These are phyloP conservation scores for Epirrhoe alternata DNA, from an alignment of 2,888 invertebrate species.

Conservation along the genomic window DNA sequence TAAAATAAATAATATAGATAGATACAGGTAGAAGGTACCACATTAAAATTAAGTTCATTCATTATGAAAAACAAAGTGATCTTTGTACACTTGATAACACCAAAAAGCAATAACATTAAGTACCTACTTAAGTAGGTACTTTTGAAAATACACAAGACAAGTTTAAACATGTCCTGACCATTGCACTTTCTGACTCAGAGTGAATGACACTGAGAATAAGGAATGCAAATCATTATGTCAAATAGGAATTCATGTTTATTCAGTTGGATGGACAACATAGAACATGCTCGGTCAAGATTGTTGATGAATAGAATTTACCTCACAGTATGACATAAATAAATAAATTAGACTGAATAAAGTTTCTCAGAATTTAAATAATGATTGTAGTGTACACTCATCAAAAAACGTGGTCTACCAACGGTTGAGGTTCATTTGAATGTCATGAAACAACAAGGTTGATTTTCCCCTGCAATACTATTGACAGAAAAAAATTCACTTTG, in stretches of 20 bases:
- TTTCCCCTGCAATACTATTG: no score
- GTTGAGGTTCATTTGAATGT: no score
- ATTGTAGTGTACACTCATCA: no score
- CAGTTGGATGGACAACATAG: not conserved
- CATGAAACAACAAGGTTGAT: no score
- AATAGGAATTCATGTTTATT: constrained; percentile 24
- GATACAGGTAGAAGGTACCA: no score
- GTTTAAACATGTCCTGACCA: constrained; percentile 39
- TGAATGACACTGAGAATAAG: constrained; percentile 39
- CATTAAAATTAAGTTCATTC: no score
- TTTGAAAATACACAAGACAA: constrained; percentile 36
- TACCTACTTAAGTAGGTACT: constrained; percentile 8
- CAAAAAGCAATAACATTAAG: constrained; percentile 13
- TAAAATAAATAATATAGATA: not conserved
- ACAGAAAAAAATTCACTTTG: no score
- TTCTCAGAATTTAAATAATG: no score
- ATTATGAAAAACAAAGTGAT: not conserved
- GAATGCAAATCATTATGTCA: constrained; percentile 35
- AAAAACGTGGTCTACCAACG: no score
- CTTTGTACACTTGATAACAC: constrained; percentile 11
- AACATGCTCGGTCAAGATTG: constrained; percentile 15
- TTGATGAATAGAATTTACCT: constrained; percentile 8
- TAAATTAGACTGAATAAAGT: no score
- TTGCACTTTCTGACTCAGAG: constrained; percentile 38
- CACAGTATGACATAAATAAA: not conserved